These are phyloP conservation scores for Catharus bicknelli DNA, from an alignment of 2,113 vertebrate species.

Conservation along the genomic window DNA sequence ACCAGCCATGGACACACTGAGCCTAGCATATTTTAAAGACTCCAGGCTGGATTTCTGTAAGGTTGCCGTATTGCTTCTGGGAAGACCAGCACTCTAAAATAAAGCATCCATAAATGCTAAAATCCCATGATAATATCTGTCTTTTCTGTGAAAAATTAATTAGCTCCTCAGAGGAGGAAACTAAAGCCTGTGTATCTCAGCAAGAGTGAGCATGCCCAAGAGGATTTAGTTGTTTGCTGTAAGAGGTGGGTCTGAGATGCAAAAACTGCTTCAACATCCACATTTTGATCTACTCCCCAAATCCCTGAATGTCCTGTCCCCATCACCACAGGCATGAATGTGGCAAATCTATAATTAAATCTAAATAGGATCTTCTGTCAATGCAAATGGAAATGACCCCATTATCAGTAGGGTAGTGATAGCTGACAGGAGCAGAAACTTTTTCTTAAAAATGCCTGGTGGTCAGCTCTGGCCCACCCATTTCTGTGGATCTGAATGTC, in stretches of 20 bases:
- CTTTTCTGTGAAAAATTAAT: not conserved
- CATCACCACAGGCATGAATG: not conserved
- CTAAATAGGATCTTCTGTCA: slow-evolving; percentile 3
- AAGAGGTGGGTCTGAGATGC: not conserved
- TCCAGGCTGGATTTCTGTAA: not conserved
- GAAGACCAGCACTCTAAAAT: not conserved
- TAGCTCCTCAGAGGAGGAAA: not conserved
- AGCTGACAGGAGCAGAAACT: not conserved
- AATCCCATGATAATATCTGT: not conserved
- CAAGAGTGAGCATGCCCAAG: not conserved
- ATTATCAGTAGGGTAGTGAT: not conserved
- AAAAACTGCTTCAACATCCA: not conserved
- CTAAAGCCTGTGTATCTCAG: not conserved
- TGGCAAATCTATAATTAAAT: slow-evolving; percentile 8
- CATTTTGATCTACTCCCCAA: not conserved
- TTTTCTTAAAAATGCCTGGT: not conserved
- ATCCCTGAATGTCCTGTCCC: not conserved
- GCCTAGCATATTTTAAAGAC: not conserved
- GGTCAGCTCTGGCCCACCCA: not conserved
- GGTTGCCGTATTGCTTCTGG: not conserved
- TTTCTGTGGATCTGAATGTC: not conserved
- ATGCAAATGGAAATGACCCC: not conserved
- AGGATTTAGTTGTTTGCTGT: not conserved
- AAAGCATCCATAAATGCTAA: not conserved
- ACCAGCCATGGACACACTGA: not conserved